Percentiles rank a stretch among this genome's conserved stretches.
phyloP scores from a whole-genome alignment of 2,888 invertebrate genomes.

The Drosophila neutralis region DNA sequence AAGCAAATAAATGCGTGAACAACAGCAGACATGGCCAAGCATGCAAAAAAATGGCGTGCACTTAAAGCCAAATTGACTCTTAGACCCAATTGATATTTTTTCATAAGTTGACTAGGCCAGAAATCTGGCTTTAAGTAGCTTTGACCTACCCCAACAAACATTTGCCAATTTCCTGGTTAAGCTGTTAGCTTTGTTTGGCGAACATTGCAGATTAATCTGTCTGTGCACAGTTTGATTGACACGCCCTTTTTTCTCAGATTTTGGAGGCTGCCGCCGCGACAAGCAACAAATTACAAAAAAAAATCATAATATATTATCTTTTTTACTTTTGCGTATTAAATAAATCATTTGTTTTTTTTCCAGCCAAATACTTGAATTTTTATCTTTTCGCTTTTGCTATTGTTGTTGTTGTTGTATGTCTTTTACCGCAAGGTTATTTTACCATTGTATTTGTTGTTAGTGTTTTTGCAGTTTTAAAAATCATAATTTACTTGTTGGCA shows the following conservation, averaged over 20 bases:
- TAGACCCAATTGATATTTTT: constrained; percentile 58
- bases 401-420: constrained; percentile 51
- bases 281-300: constrained; percentile 35
- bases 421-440: constrained; percentile 74
- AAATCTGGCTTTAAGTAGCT: constrained; percentile 34
- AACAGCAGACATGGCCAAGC: constrained; percentile 57
- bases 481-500: constrained; percentile 80
- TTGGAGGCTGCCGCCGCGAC: constrained; percentile 63
- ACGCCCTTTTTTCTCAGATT: constrained; percentile 60
- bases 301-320: constrained; percentile 46
- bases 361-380: constrained; percentile 42
- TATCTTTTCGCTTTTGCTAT: constrained; percentile 35
- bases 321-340: constrained; percentile 55
- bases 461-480: constrained; percentile 36
- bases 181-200: constrained; percentile 38
- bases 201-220: constrained; percentile 57
- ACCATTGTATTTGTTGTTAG: constrained; percentile 20
- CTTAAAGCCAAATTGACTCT: constrained; percentile 68
- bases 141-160: constrained; percentile 65
- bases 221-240: constrained; percentile 54
- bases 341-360: constrained; percentile 73
- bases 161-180: constrained; percentile 64
- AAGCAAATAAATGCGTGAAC: constrained; percentile 72
- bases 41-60: constrained; percentile 43
- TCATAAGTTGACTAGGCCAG: constrained; percentile 20